A percentile compares a stretch with the other conserved stretches of the same genome.
Conservation (phyloP, 2,888 invertebrate genomes). For the Tetragonisca angustula region DNA sequence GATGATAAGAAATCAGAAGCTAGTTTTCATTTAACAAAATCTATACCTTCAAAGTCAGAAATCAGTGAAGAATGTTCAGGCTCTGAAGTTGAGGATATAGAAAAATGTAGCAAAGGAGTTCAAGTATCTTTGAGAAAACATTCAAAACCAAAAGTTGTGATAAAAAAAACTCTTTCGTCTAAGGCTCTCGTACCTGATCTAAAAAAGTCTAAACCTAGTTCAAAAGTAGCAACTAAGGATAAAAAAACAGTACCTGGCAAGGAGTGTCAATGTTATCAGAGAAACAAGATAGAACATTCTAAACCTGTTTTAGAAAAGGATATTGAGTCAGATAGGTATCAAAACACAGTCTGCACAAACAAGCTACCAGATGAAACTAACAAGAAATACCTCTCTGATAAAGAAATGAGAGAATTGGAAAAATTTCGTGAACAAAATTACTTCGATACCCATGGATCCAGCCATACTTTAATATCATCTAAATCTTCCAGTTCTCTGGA, state of each 20-base stretch:
- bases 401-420: conserved; percentile 70
- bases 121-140: conserved; percentile 37
- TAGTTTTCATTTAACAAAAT: neutral
- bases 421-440: conserved; percentile 86
- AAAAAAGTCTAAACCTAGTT: conserved; percentile 30
- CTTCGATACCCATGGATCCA: conserved; percentile 87
- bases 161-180: conserved; percentile 57
- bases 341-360: conserved; percentile 12
- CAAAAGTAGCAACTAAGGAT: conserved; percentile 25
- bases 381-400: conserved; percentile 21
- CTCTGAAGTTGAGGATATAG: conserved; percentile 5
- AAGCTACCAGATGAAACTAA: neutral
- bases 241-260: conserved; percentile 15
- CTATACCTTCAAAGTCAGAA: conserved; percentile 5
- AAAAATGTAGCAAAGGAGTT: conserved; percentile 22
- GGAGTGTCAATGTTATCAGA: conserved; percentile 21
- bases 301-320: neutral
- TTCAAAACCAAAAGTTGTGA: conserved; percentile 32
- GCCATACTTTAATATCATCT: conserved; percentile 69
- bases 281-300: neutral
- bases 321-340: conserved; percentile 9
- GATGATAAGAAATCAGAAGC: neutral
- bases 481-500: conserved; percentile 84
- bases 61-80: conserved; percentile 20
- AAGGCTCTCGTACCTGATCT: conserved; percentile 53